Evolutionary conservation across 1,140 invertebrate species (phyloP).

Genomic region (Penaeus indicus): DNA sequence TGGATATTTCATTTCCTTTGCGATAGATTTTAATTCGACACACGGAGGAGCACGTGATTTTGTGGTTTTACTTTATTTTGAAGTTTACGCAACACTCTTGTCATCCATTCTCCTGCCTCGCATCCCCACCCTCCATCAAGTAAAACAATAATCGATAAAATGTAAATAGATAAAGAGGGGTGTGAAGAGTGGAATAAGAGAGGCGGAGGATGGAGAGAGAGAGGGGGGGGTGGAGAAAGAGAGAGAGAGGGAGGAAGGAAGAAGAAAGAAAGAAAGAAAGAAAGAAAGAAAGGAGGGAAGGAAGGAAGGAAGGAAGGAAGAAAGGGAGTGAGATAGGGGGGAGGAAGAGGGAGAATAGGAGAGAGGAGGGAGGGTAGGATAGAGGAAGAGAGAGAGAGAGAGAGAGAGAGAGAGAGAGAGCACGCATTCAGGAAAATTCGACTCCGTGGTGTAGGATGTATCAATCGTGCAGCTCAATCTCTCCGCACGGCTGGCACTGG

Average conservation of each 20-base stretch:
- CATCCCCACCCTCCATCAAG: neutral
- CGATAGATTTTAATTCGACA: neutral
- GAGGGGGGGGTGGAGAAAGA: neutral
- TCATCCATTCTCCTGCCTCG: neutral
- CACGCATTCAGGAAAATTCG: no score
- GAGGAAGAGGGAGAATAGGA: neutral
- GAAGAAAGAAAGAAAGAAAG: neutral
- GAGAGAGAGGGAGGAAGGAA: neutral
- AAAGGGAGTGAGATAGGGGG: neutral
- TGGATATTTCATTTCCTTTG: neutral
- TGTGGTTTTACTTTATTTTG: neutral
- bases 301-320: neutral
- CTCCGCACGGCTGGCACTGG: no score
- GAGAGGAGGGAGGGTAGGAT: neutral
- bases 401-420: neutral
- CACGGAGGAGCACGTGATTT: neutral
- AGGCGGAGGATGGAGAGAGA: neutral
- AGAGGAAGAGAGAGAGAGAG: neutral
- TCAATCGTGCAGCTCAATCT: no score
- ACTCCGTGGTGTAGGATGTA: no score
- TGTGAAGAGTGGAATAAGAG: neutral
- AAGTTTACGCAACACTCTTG: neutral
- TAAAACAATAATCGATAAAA: neutral
- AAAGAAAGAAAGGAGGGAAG: neutral
- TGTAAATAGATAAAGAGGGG: slow-evolving; percentile 28